Conservation (phyloP, 2,888 invertebrate species). For the Ormyrus pomaceus region DNA sequence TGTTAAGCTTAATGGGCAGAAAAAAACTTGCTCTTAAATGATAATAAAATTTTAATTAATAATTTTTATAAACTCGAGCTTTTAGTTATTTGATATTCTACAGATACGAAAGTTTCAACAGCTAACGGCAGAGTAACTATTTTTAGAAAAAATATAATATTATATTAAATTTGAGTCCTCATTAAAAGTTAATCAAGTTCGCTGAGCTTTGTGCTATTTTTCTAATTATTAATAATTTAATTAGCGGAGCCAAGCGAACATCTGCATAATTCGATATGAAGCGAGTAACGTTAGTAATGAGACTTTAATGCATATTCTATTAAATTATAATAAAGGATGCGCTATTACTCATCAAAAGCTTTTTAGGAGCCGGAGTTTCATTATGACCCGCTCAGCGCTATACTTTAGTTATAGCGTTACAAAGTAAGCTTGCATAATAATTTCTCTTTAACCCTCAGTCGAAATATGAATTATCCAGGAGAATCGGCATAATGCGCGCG, state of each 20-base stretch:
- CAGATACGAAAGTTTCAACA: too few relatives aligned
- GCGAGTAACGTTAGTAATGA: slow-evolving; percentile 29
- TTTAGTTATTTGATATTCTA: too few relatives aligned
- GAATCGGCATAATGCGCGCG: background rate
- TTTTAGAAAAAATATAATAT: too few relatives aligned
- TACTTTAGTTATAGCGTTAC: slow-evolving; percentile 6
- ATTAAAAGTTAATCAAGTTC: too few relatives aligned
- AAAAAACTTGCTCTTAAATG: background rate
- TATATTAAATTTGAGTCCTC: too few relatives aligned
- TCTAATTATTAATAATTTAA: slow-evolving; percentile 35
- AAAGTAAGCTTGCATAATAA: slow-evolving; percentile 32
- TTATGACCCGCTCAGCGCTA: background rate
- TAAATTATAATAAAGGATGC: slow-evolving; percentile 40
- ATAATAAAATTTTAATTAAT: too few relatives aligned
- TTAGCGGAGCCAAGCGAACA: background rate
- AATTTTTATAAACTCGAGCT: too few relatives aligned
- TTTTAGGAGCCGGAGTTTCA: slow-evolving; percentile 34
- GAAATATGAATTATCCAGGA: slow-evolving; percentile 7
- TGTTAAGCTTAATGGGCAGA: too few relatives aligned
- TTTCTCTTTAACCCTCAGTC: background rate
- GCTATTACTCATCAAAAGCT: slow-evolving; percentile 44
- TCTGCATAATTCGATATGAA: slow-evolving; percentile 37
- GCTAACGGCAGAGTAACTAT: too few relatives aligned
- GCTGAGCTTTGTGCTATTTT: background rate
- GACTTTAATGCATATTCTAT: slow-evolving; percentile 45